phyloP scores from a whole-genome alignment of 1,140 invertebrate species.

The Cotesia glomerata region DNA sequence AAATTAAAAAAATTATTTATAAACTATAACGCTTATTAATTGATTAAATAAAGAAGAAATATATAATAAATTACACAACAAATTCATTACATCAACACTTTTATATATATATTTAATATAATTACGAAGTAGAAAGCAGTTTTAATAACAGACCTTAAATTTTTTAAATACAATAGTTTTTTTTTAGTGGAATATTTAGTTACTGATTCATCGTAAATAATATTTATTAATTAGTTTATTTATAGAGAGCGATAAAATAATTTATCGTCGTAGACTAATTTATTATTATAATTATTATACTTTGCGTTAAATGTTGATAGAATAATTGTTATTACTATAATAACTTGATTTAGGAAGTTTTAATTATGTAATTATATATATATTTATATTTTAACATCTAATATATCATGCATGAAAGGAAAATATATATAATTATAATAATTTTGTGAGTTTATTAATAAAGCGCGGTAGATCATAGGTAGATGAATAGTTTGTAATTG shows the following conservation, averaged over 20 bases:
- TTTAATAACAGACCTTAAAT: neutral
- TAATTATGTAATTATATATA: constrained; percentile 16
- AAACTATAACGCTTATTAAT: too few species aligned
- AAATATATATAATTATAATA: constrained; percentile 29
- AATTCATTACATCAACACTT: too few species aligned
- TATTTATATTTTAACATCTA: constrained; percentile 28
- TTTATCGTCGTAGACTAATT: neutral
- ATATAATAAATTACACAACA: too few species aligned
- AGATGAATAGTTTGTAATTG: constrained; percentile 22
- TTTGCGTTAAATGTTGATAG: constrained; percentile 23
- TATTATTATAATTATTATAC: neutral
- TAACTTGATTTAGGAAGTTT: constrained; percentile 17
- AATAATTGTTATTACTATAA: constrained; percentile 26
- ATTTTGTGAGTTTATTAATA: constrained; percentile 16
- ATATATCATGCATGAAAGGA: constrained; percentile 54
- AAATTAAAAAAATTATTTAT: too few species aligned
- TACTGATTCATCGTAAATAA: constrained; percentile 26
- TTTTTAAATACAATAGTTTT: constrained; percentile 1
- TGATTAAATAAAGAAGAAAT: too few species aligned
- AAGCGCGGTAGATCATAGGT: constrained; percentile 16
- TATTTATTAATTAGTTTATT: constrained; percentile 19
- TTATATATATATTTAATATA: too few species aligned
- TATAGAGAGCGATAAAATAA: constrained; percentile 6
- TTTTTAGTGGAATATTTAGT: constrained; percentile 12
- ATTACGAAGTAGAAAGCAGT: neutral